Evolutionary conservation across 2,888 invertebrate species (phyloP), one percentile per base, ranked within the genome.

Genomic region (Thymelicus sylvestris): DNA sequence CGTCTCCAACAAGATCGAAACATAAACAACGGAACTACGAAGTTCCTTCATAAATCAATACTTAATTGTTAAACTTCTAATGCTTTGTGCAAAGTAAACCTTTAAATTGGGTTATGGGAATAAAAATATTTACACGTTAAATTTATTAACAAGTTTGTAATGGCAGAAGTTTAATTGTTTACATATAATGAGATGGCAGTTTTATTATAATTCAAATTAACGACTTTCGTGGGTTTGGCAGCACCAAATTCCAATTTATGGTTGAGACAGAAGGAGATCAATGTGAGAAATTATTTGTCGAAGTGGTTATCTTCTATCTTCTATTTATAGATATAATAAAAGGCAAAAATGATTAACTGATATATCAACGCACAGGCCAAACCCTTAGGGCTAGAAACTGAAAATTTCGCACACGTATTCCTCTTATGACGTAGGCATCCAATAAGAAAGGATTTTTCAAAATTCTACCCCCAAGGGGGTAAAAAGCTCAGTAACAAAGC

Each of bases 41-140:
- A 69, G 64, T 69, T 64, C 60, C 59, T 65, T 70, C 69, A 64
- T 70, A 65, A 70, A 70, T 65, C 69, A 69, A 69, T 69, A 69
- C 64, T 69, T 69, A 69, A 64, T 69, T 69, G 69, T 69, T 64
- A 70, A 70, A 70, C 59, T 70, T 70, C 50, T 55, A 64, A 59
- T 59, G 59, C 64, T 69, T 69, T 50, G 64, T 65, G 57, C 57
- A 13, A 59, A 59, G 59, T 70, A 65, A 70, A 70, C 69, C 59
- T 70, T 70, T 70, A 59, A 70, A 70, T 70, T 70, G 64, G 69
- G 69, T 69, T 64, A 48, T 48, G 57, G 59, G 69, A 50, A 69
- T 57, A 64, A 69, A 69, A 69, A 69, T 64, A 38, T 57, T 69
- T 69, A 64, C 64, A 52, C 64, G 41, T 69, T 69, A 69, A 64